Evolutionary conservation across 2,888 invertebrate genomes (phyloP).

Genomic region (Herminia tarsipennalis): DNA sequence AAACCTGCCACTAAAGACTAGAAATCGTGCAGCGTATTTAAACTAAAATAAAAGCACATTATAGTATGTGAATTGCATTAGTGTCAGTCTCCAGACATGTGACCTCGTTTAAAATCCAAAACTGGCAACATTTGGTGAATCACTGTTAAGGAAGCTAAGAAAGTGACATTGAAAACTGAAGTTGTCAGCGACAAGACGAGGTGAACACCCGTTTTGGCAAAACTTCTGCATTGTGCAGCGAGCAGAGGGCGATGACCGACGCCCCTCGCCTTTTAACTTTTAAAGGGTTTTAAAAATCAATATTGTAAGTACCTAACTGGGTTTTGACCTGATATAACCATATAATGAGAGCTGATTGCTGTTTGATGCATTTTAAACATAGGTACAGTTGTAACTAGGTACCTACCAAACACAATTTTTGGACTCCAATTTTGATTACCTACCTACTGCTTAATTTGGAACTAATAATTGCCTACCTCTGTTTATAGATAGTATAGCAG

Average conservation of each 20-base stretch:
- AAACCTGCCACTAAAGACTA: neutral
- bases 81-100: constrained; percentile 15
- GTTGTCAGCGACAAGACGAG: constrained; percentile 49
- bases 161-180: constrained; percentile 52
- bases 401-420: no score
- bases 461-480: no score
- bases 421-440: no score
- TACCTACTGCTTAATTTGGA: no score
- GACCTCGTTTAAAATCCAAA: constrained; percentile 29
- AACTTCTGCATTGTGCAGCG: constrained; percentile 60
- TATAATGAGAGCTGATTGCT: no score
- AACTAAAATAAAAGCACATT: neutral
- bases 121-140: constrained; percentile 35
- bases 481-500: no score
- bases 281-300: constrained; percentile 80
- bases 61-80: constrained; percentile 2
- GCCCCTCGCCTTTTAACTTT: constrained; percentile 61
- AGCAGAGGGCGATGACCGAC: constrained; percentile 72
- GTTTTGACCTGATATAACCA: no score
- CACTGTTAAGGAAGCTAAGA: constrained; percentile 44
- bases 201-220: constrained; percentile 66
- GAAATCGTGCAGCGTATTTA: neutral
- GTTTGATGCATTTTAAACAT: no score
- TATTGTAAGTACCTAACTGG: no score
- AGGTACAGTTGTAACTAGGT: no score